Conservation (phyloP, 2,797 vertebrate genomes). For the Antennarius maculatus region DNA sequence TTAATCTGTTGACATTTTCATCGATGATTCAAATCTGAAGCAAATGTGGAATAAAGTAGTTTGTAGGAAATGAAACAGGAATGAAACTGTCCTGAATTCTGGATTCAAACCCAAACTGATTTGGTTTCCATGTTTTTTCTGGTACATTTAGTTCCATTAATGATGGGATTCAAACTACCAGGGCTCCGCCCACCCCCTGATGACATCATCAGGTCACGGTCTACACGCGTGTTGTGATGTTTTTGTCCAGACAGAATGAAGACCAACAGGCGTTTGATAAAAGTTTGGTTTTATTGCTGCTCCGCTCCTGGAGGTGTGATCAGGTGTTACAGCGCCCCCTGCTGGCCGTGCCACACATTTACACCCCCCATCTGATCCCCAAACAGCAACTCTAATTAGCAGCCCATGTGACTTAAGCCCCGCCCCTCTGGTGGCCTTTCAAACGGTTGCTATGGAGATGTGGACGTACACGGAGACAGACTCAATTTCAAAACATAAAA, state of each 20-base stretch:
- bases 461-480: constrained; percentile 43
- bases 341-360: constrained; percentile 20
- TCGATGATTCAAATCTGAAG: no score
- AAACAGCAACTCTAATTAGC: constrained; percentile 22
- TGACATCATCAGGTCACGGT: no score
- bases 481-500: constrained; percentile 60
- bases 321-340: constrained; percentile 55
- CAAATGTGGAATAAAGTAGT: no score
- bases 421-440: background rate
- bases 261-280: constrained; percentile 54
- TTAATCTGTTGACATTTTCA: no score
- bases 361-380: constrained; percentile 8
- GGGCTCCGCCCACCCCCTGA: no score
- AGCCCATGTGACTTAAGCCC: constrained; percentile 26
- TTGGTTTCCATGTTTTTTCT: no score
- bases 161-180: no score
- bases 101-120: no score
- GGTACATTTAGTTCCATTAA: no score
- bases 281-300: constrained; percentile 85
- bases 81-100: no score
- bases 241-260: background rate
- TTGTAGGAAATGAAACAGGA: no score
- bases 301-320: constrained; percentile 60
- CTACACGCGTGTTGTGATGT: no score
- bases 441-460: constrained; percentile 23